Conservation (phyloP, 2,888 invertebrate genomes). For the Capitulum mitella region DNA sequence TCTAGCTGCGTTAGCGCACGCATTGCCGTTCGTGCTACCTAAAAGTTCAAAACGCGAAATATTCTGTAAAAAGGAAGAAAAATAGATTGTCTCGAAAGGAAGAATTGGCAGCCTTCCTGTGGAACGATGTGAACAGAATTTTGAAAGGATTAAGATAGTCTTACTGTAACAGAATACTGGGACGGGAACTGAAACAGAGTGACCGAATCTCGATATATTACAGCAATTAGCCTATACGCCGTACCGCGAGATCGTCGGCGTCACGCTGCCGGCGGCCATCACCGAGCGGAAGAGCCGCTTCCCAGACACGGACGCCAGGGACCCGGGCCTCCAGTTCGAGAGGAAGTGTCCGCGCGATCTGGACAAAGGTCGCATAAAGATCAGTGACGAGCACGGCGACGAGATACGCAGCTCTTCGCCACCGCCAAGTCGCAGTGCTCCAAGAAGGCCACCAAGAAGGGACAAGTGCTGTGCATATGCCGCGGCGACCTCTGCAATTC, state of each 20-base stretch:
- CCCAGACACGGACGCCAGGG: neutral
- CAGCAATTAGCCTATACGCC: neutral
- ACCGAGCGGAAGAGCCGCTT: neutral
- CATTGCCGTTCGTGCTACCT: no score
- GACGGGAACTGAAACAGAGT: no score
- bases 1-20: no score
- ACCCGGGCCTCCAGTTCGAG: neutral
- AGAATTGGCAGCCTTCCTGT: no score
- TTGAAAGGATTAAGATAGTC: no score
- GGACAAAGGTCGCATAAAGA: neutral
- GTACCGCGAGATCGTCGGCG: neutral
- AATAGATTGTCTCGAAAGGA: no score
- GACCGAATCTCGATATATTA: no score
- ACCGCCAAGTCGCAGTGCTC: neutral
- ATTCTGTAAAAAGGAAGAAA: no score
- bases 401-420: neutral
- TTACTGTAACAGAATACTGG: no score
- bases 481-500: neutral
- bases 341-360: neutral
- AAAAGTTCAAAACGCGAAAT: no score
- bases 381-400: neutral
- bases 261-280: neutral
- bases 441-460: neutral
- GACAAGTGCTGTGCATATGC: neutral
- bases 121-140: no score